Evolutionary conservation across 2,113 vertebrate species (phyloP).

Genomic region (Sakesphorus luctuosus): DNA sequence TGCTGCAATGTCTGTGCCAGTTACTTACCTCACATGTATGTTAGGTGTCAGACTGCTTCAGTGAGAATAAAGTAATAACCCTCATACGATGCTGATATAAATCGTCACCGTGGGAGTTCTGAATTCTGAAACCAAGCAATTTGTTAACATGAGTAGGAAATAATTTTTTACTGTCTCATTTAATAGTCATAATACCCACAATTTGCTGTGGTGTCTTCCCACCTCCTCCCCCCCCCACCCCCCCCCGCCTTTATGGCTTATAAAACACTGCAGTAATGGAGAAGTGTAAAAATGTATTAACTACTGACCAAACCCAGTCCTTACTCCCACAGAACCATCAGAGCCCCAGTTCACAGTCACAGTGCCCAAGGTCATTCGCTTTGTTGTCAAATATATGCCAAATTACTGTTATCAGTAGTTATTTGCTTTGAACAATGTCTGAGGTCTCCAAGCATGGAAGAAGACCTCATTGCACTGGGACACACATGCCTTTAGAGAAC

Average conservation of each 20-base stretch:
- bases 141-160: not conserved
- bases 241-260: not conserved
- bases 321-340: not conserved
- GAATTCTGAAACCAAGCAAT: not conserved
- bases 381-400: not conserved
- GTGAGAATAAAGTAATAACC: not conserved
- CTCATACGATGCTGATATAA: not conserved
- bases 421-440: not conserved
- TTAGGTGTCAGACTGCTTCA: not conserved
- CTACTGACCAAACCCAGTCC: not conserved
- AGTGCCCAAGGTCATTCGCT: not conserved
- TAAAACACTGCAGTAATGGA: not conserved
- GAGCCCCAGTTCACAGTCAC: not conserved
- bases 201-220: not conserved
- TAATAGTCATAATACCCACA: not conserved
- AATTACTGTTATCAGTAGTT: not conserved
- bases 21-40: not conserved
- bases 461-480: not conserved
- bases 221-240: too few relatives aligned
- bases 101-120: not conserved
- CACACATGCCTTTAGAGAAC: rapidly evolving
- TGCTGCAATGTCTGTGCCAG: not conserved
- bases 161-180: not conserved
- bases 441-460: not conserved
- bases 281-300: not conserved